These are phyloP conservation scores for Oreochromis mossambicus DNA, from an alignment of 2,797 vertebrate species.

Conservation along the genomic window DNA sequence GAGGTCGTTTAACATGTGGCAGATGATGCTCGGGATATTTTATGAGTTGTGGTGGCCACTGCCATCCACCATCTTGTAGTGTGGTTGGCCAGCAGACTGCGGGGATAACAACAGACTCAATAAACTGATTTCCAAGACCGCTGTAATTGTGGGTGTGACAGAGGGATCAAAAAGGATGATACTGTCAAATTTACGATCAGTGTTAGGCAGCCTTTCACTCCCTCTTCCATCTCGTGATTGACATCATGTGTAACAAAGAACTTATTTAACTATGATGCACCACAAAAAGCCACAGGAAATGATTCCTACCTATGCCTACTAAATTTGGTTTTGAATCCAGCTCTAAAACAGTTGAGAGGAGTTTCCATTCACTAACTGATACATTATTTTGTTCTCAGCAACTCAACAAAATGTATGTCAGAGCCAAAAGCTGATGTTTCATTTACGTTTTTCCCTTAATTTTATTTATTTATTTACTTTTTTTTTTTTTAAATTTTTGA, in stretches of 20 bases:
- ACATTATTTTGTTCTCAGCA: not conserved
- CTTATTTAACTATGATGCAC: not conserved
- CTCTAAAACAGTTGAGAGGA: not conserved
- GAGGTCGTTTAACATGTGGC: not conserved
- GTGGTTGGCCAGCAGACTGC: not conserved
- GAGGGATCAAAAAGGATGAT: not conserved
- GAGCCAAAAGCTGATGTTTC: not conserved
- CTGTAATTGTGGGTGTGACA: not conserved
- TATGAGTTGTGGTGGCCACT: not conserved
- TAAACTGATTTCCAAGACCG: not conserved
- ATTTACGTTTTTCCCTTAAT: not conserved
- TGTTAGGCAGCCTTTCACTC: not conserved
- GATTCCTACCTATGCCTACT: not conserved
- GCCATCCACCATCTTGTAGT: not conserved
- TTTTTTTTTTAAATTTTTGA: accelerated
- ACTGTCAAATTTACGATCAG: not conserved
- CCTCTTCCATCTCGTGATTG: not conserved
- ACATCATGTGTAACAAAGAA: not conserved
- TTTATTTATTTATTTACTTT: not conserved
- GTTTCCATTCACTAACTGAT: not conserved
- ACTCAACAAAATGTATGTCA: not conserved
- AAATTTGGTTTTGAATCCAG: not conserved
- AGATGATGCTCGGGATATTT: not conserved
- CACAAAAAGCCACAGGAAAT: not conserved
- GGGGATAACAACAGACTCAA: not conserved